These are phyloP conservation scores for Azemiops feae DNA, from an alignment of 2,113 vertebrate species.

Conservation along the genomic window DNA sequence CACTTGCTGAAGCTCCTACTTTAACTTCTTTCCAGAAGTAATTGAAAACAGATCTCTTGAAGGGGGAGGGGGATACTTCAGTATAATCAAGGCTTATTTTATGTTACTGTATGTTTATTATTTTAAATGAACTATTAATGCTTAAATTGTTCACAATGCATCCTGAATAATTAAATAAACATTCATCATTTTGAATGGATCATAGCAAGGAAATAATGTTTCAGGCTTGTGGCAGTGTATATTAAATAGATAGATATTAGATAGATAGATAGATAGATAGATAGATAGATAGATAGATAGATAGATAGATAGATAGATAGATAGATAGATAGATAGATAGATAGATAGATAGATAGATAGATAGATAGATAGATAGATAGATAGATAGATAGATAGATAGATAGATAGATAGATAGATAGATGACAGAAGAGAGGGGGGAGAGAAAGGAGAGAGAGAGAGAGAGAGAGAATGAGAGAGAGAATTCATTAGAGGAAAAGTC, in stretches of 20 bases:
- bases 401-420: no score
- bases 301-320: no score
- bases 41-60: neutral
- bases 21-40: neutral
- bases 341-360: no score
- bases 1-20: neutral
- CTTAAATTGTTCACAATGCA: neutral
- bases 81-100: neutral
- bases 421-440: neutral
- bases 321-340: no score
- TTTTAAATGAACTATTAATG: neutral
- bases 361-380: no score
- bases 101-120: neutral
- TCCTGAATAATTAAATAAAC: neutral
- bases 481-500: conserved; percentile 8
- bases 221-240: neutral
- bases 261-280: neutral
- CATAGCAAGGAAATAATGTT: neutral
- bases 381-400: no score
- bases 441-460: neutral
- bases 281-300: neutral
- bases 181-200: neutral
- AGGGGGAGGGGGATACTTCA: neutral
- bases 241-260: neutral
- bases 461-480: neutral